phyloP scores from a whole-genome alignment of 2,113 vertebrate species.

The Vombatus ursinus region DNA sequence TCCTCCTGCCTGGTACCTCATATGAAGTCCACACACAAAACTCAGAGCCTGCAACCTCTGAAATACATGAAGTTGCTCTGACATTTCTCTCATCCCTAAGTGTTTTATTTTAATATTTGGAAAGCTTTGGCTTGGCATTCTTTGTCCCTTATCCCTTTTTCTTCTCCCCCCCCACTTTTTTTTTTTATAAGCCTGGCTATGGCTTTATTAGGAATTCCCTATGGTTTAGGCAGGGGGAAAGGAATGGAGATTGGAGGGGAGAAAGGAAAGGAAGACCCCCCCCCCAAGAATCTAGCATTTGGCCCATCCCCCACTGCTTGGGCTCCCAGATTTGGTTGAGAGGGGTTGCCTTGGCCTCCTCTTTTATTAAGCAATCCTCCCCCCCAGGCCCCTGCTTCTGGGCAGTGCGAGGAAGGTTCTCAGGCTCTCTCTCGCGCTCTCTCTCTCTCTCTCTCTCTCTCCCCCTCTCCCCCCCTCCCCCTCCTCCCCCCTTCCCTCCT shows the following conservation, averaged over 20 bases:
- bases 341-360: slow-evolving; percentile 75
- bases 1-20: background rate
- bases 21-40: background rate
- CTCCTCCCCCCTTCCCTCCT: slow-evolving; percentile 49
- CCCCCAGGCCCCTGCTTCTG: background rate
- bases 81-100: accelerated
- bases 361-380: slow-evolving; percentile 84
- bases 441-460: slow-evolving; percentile 37
- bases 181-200: slow-evolving; percentile 7
- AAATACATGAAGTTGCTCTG: background rate
- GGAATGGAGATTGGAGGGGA: slow-evolving; percentile 67
- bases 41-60: background rate
- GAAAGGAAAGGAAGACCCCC: slow-evolving; percentile 3
- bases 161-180: background rate
- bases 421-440: background rate
- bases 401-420: background rate
- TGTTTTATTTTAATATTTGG: slow-evolving; percentile 36
- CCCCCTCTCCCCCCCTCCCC: background rate
- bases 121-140: background rate
- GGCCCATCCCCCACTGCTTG: slow-evolving; percentile 76
- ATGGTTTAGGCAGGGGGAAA: slow-evolving; percentile 65
- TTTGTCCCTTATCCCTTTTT: background rate
- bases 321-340: slow-evolving; percentile 77
- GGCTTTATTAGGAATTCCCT: slow-evolving; percentile 83
- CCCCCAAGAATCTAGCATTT: slow-evolving; percentile 66